Conservation (phyloP, 2,888 invertebrate genomes). For the Teleogryllus oceanicus region DNA sequence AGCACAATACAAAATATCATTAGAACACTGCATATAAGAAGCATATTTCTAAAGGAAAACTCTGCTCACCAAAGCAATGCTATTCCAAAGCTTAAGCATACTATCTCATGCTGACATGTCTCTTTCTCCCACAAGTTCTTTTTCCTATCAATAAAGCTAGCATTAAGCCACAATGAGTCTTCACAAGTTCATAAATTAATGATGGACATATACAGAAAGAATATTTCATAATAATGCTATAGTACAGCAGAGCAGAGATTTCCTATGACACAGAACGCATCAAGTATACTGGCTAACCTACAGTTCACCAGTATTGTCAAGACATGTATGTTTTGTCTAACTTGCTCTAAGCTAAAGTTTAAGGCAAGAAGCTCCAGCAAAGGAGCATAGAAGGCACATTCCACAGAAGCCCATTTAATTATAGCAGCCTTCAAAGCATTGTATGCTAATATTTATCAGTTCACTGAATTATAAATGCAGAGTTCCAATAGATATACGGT, state of each 20-base stretch:
- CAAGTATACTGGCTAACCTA: neutral
- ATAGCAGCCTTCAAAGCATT: neutral
- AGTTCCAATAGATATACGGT: too few relatives aligned
- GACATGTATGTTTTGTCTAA: neutral
- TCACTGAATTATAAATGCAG: neutral
- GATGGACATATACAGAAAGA: neutral
- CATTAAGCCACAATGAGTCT: neutral
- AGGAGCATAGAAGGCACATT: neutral
- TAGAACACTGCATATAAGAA: neutral
- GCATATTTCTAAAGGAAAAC: slow-evolving; percentile 20
- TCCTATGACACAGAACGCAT: neutral
- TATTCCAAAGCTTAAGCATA: neutral
- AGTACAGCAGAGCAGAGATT: neutral
- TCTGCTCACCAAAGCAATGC: slow-evolving; percentile 19
- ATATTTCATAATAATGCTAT: neutral
- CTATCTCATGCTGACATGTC: neutral
- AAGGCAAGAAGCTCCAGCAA: neutral
- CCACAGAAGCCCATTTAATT: neutral
- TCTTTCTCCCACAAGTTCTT: neutral
- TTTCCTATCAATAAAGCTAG: neutral
- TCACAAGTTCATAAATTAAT: neutral
- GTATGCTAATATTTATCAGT: neutral
- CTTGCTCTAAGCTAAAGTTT: neutral
- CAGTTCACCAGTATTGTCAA: too few relatives aligned
- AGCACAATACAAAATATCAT: neutral